Percentiles rank a stretch among this genome's conserved stretches.
Conservation (phyloP, 2,888 invertebrate species). For the Platycnemis pennipes region DNA sequence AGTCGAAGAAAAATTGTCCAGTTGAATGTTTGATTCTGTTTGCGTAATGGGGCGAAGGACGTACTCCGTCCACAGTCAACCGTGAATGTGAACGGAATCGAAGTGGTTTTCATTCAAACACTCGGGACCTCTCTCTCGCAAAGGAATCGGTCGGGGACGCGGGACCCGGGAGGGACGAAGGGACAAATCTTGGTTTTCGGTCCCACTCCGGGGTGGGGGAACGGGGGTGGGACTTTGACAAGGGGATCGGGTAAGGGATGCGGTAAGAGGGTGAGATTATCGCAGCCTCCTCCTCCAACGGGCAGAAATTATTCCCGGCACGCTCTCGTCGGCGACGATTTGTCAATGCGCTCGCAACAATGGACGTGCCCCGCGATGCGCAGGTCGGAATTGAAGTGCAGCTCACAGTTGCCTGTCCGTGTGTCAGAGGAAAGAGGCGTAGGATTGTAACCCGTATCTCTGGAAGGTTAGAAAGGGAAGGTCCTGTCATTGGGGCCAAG, state of each 20-base stretch:
- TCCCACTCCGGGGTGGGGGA: no score
- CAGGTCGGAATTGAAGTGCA: slow-evolving; percentile 54
- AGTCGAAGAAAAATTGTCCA: no score
- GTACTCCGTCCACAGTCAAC: no score
- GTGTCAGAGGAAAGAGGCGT: slow-evolving; percentile 20
- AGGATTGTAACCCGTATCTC: not conserved
- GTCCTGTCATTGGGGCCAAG: not conserved
- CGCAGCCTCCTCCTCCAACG: not conserved
- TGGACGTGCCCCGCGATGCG: slow-evolving; percentile 53
- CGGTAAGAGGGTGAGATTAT: not conserved
- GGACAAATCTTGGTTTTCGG: not conserved
- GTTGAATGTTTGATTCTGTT: no score
- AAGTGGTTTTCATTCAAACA: no score
- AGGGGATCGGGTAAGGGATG: not conserved
- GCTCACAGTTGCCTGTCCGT: not conserved
- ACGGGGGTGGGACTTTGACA: no score
- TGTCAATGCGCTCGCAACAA: slow-evolving; percentile 57
- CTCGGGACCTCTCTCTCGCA: no score
- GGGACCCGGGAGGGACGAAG: not conserved
- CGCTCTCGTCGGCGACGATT: slow-evolving; percentile 47
- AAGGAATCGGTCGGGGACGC: not conserved
- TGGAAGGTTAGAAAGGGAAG: slow-evolving; percentile 51
- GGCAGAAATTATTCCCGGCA: slow-evolving; percentile 56
- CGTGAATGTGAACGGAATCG: no score
- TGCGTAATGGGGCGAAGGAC: no score